These are phyloP conservation scores for Cheilosia impressa DNA, from an alignment of 2,888 invertebrate species.

Conservation along the genomic window DNA sequence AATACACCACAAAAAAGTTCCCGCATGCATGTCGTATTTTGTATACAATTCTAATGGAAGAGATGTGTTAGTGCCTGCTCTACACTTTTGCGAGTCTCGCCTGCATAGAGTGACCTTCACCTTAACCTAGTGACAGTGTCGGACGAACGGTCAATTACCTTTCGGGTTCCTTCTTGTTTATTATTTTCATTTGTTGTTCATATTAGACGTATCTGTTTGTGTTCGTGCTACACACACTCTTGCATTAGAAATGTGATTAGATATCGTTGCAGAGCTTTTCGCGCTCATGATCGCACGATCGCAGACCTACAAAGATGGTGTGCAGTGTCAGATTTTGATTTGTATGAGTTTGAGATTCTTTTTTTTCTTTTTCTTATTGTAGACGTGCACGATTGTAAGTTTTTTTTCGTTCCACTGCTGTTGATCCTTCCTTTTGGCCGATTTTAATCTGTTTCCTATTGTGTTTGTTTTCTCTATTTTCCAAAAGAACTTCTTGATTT, in stretches of 20 bases:
- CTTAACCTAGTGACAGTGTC: conserved; percentile 84
- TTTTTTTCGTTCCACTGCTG: conserved; percentile 15
- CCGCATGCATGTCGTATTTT: not conserved
- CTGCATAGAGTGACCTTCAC: conserved; percentile 83
- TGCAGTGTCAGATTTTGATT: conserved; percentile 42
- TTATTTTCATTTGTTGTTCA: conserved; percentile 56
- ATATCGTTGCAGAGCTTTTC: conserved; percentile 24
- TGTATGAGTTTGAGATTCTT: conserved; percentile 51
- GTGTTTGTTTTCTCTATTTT: conserved; percentile 69
- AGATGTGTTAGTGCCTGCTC: conserved; percentile 20
- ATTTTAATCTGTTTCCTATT: conserved; percentile 66
- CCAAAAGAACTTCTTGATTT: conserved; percentile 26
- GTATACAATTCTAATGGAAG: conserved; percentile 31
- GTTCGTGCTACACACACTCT: conserved; percentile 38
- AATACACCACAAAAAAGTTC: not conserved
- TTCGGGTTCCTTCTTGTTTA: conserved; percentile 57
- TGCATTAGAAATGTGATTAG: conserved; percentile 52
- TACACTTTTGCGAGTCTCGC: conserved; percentile 35
- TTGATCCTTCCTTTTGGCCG: conserved; percentile 27
- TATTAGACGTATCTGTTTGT: conserved; percentile 42
- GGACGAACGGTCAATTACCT: conserved; percentile 84
- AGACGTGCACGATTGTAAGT: conserved; percentile 7
- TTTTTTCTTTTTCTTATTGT: conserved; percentile 21
- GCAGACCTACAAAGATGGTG: conserved; percentile 16
- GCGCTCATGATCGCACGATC: not conserved